Evolutionary conservation across 2,113 vertebrate genomes (phyloP), one percentile per base, ranked within the genome.

Genomic region (Sinocyclocheilus grahami): DNA sequence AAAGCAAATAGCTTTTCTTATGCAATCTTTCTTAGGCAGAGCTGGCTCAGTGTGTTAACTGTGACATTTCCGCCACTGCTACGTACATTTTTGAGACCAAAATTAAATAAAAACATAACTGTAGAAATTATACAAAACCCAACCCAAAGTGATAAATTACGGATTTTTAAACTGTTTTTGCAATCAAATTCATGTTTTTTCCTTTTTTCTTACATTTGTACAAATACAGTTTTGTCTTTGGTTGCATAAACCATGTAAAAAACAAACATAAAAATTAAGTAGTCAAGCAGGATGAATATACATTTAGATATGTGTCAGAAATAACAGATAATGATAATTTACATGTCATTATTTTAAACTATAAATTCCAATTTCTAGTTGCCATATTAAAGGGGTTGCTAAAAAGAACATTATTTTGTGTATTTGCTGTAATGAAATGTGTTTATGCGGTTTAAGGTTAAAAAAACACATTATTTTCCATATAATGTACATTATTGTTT

Each of bases 31-130:
- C 30, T 33, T 82, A 75, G 78, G 37, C 62, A 46, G 58, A 65
- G 9, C 22, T 65, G 78, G 22, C 37, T 81, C 14, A 77, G 48
- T 72, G 72, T 75, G 12, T 75, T 48, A 75, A 75, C 72, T 46
- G 42, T 78, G 22, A 87, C 72, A 78, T 63, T 13, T n/a, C 14
- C 1, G 18, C 22, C 33, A 39, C 20, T 37, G 10, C 1, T 55
- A 53, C 1, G 1, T 80, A 33, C 22, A 79, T 42, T 39, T 42
- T 7, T 62, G 20, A 42, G 55, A 60, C 20, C 42, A 79, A 60
- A 14, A 42, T 11, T 18, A 48, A 27, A 46, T 27, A 65, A 81
- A 63, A 80, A 89, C 78, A 82, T 87, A 87, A 14, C 16, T 75
- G 4, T 48, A 7, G 1, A 48, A 75, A 24, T 75, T 13, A 46